These are phyloP conservation scores for Hystrix cristata DNA, from an alignment of 2,113 vertebrate species.

Conservation along the genomic window DNA sequence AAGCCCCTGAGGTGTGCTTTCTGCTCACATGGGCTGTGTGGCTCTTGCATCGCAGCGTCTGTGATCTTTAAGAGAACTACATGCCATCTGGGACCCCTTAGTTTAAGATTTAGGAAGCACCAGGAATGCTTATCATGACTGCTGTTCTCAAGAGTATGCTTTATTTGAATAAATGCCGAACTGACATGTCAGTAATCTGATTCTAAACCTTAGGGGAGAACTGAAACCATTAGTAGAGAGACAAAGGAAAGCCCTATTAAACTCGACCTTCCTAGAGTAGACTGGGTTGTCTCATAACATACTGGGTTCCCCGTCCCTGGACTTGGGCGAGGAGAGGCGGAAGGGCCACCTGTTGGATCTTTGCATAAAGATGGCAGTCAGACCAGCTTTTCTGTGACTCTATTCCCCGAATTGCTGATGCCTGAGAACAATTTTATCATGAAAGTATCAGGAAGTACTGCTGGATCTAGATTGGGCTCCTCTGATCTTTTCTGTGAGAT, in stretches of 20 bases:
- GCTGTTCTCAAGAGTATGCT: not conserved
- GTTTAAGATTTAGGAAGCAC: conserved; percentile 3
- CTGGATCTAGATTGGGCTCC: not conserved
- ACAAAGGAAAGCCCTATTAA: not conserved
- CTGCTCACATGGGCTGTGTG: not conserved
- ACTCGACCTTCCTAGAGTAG: not conserved
- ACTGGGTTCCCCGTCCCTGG: not conserved
- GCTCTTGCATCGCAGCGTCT: not conserved
- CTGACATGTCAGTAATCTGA: not conserved
- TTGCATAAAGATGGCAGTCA: not conserved
- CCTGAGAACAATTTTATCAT: not conserved
- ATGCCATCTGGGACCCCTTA: not conserved
- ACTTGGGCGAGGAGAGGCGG: not conserved
- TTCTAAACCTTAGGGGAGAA: not conserved
- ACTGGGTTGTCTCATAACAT: not conserved
- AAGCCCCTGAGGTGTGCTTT: not conserved
- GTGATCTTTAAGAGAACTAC: not conserved
- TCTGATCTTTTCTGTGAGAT: conserved; percentile 1
- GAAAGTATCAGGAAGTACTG: not conserved
- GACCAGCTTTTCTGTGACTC: not conserved
- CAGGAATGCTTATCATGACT: not conserved
- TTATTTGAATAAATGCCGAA: not conserved
- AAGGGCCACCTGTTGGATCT: not conserved
- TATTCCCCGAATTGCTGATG: not conserved
- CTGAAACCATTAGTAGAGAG: not conserved